These are phyloP conservation scores for Ataeniobius toweri DNA, from an alignment of 2,797 vertebrate species.

Conservation along the genomic window DNA sequence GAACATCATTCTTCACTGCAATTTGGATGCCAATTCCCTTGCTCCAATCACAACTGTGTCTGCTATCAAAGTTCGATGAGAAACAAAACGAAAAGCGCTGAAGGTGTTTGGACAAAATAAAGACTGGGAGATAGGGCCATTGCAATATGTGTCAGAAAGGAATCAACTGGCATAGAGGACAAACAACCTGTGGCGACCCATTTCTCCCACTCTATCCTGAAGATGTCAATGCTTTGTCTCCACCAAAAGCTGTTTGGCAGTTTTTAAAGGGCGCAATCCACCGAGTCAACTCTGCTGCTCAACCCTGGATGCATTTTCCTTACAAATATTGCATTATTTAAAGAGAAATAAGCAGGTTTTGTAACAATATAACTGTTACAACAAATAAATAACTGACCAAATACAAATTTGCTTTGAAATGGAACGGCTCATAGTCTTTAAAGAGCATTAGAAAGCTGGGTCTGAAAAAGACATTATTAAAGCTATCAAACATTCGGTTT, in stretches of 20 bases:
- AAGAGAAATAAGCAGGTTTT: not conserved
- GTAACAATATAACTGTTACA: not conserved
- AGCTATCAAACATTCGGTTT: constrained; percentile 21
- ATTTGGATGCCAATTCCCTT: constrained; percentile 25
- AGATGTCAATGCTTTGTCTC: no score
- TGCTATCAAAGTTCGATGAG: constrained; percentile 9
- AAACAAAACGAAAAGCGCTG: not conserved
- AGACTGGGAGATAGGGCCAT: not conserved
- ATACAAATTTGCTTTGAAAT: not conserved
- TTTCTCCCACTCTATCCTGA: no score
- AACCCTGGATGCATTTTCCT: not conserved
- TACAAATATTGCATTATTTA: not conserved
- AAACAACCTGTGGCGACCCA: not conserved
- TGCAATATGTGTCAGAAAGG: not conserved
- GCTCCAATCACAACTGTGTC: constrained; percentile 14
- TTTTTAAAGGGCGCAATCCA: not conserved
- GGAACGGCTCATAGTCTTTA: not conserved
- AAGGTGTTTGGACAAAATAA: not conserved
- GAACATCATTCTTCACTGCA: constrained; percentile 45
- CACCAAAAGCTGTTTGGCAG: not conserved
- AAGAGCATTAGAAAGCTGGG: not conserved
- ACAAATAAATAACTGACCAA: not conserved
- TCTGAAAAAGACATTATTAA: constrained; percentile 18
- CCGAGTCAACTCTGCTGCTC: not conserved
- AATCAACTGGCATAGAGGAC: not conserved